phyloP scores from a whole-genome alignment of 1,140 invertebrate genomes.

The Nasonia giraulti region DNA sequence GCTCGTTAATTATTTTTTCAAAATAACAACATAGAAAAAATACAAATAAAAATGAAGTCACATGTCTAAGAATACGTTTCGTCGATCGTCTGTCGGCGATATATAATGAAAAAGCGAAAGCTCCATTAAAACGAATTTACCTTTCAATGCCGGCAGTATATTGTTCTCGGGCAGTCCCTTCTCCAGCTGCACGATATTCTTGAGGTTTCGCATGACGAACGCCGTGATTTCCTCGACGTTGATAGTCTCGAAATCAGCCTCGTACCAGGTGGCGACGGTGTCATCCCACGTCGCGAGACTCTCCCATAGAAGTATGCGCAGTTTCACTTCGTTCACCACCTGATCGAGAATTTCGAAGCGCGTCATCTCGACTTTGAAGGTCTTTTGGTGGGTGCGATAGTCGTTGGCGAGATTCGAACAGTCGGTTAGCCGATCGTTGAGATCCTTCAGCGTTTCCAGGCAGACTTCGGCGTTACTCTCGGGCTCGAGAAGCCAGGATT shows the following conservation, averaged over 20 bases:
- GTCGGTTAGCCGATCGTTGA: slow-evolving; percentile 77
- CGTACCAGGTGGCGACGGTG: slow-evolving; percentile 78
- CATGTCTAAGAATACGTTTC: too few relatives aligned
- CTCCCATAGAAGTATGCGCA: slow-evolving; percentile 86
- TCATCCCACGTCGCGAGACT: slow-evolving; percentile 83
- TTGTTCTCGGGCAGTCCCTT: slow-evolving; percentile 86
- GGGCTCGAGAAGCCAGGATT: slow-evolving; percentile 83
- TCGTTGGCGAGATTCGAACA: slow-evolving; percentile 80
- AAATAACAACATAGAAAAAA: too few relatives aligned
- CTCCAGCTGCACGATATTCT: slow-evolving; percentile 84
- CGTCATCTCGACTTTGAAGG: slow-evolving; percentile 84
- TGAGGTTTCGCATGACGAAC: slow-evolving; percentile 80
- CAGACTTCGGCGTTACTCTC: slow-evolving; percentile 81
- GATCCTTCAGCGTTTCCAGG: slow-evolving; percentile 76
- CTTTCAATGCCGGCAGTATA: slow-evolving; percentile 82
- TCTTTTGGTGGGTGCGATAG: slow-evolving; percentile 81
- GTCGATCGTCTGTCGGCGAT: too few relatives aligned
- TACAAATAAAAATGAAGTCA: too few relatives aligned
- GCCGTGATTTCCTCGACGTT: slow-evolving; percentile 82
- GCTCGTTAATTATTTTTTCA: too few relatives aligned
- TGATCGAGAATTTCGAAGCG: slow-evolving; percentile 87
- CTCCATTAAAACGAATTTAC: background rate
- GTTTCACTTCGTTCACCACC: slow-evolving; percentile 83
- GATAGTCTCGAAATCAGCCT: slow-evolving; percentile 80
- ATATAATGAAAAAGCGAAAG: too few relatives aligned